phyloP scores from a whole-genome alignment of 2,888 invertebrate species.

The Emmelina monodactyla region DNA sequence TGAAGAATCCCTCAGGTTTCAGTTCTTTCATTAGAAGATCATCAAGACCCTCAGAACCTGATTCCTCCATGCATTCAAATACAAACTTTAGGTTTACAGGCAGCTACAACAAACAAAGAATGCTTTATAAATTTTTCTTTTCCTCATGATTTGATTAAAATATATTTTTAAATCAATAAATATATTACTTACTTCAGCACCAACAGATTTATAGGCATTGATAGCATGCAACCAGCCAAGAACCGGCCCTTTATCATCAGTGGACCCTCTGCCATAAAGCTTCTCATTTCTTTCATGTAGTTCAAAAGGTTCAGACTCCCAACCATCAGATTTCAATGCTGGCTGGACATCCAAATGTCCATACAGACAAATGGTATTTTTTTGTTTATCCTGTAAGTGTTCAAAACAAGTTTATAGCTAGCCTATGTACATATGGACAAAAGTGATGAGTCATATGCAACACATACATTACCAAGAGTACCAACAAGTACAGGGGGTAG shows the following conservation, averaged over 20 bases:
- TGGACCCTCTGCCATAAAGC: constrained; percentile 89
- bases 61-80: constrained; percentile 99
- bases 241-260: constrained; percentile 95
- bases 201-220: constrained; percentile 81
- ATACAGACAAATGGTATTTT: constrained; percentile 94
- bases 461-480: constrained; percentile 72
- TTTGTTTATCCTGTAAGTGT: constrained; percentile 79
- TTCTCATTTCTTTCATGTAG: constrained; percentile 88
- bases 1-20: constrained; percentile 76
- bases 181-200: constrained; percentile 53
- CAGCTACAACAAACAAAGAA: constrained; percentile 36
- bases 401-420: neutral
- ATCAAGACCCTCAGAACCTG: constrained; percentile 95
- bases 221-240: constrained; percentile 95
- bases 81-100: constrained; percentile 87
- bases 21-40: constrained; percentile 71
- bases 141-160: neutral
- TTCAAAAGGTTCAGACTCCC: constrained; percentile 94
- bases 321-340: constrained; percentile 90
- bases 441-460: neutral
- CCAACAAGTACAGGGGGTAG: constrained; percentile 89
- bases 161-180: constrained; percentile 5
- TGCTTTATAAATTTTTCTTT: too few relatives aligned
- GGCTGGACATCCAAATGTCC: constrained; percentile 99
- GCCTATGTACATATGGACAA: neutral